Evolutionary conservation across 2,113 vertebrate species (phyloP).

Genomic region (Podiceps cristatus): DNA sequence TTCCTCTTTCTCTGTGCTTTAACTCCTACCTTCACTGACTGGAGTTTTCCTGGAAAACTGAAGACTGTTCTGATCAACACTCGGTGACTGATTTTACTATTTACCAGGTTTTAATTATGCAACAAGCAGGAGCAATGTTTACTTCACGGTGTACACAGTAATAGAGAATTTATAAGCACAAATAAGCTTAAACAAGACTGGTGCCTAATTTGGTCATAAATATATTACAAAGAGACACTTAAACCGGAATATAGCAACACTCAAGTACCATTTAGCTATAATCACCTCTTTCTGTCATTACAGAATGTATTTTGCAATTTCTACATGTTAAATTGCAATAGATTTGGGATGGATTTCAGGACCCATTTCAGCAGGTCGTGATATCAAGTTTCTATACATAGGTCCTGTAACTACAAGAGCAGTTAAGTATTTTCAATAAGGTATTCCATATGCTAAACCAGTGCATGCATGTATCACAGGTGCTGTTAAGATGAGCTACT

Average conservation of each 20-base stretch:
- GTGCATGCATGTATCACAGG: not conserved
- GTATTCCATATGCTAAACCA: not conserved
- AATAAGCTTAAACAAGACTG: not conserved
- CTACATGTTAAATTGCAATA: not conserved
- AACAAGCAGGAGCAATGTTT: slow-evolving; percentile 9
- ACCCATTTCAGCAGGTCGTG: not conserved
- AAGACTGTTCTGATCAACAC: not conserved
- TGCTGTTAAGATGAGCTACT: not conserved
- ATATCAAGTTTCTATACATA: not conserved
- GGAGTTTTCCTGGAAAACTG: not conserved
- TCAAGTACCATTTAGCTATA: not conserved
- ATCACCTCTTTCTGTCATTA: not conserved
- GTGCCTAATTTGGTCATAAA: not conserved
- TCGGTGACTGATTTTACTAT: not conserved
- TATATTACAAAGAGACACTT: not conserved
- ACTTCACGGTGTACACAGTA: not conserved
- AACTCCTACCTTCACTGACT: slow-evolving; percentile 11
- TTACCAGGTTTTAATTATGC: not conserved
- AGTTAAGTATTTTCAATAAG: not conserved
- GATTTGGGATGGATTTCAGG: not conserved
- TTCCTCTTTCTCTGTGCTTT: slow-evolving; percentile 37
- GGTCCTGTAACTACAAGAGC: not conserved
- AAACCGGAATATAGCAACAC: not conserved
- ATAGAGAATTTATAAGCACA: not conserved
- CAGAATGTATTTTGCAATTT: not conserved